Evolutionary conservation across 2,888 invertebrate species (phyloP).

Genomic region (Hyposoter didymator): DNA sequence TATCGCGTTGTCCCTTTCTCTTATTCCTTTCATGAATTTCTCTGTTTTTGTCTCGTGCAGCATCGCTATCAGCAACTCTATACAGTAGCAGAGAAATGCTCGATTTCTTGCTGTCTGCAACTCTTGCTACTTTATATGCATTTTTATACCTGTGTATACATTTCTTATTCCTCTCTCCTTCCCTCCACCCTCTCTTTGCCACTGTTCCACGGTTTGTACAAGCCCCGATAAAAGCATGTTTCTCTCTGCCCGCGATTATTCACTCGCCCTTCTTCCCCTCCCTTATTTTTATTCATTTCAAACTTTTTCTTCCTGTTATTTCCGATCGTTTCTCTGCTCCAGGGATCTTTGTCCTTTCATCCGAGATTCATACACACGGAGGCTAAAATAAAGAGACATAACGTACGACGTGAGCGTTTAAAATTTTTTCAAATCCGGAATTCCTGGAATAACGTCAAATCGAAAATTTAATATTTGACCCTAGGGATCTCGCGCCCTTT

Average conservation of each 20-base stretch:
- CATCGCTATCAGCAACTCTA: slow-evolving; percentile 37
- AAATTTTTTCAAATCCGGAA: too few species aligned
- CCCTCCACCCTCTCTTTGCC: slow-evolving; percentile 5
- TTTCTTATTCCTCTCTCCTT: slow-evolving; percentile 5
- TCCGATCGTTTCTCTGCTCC: neutral
- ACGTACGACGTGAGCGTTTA: neutral
- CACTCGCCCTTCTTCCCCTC: slow-evolving; percentile 41
- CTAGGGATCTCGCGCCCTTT: too few species aligned
- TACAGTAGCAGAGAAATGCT: slow-evolving; percentile 58
- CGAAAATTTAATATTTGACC: neutral
- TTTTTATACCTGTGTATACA: neutral
- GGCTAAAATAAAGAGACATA: neutral
- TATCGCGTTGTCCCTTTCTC: slow-evolving; percentile 27
- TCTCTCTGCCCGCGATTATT: slow-evolving; percentile 57
- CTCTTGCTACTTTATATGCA: slow-evolving; percentile 16
- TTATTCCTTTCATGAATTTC: slow-evolving; percentile 18
- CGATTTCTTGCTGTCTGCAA: slow-evolving; percentile 38
- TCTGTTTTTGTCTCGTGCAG: slow-evolving; percentile 27
- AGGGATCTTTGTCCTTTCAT: slow-evolving; percentile 5
- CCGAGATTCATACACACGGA: neutral
- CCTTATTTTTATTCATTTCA: neutral
- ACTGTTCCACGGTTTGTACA: slow-evolving; percentile 12
- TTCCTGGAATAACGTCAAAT: neutral
- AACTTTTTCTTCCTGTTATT: neutral
- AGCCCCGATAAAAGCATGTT: slow-evolving; percentile 56